Evolutionary conservation across 2,113 vertebrate genomes (phyloP).

Genomic region (Charadrius vociferus): DNA sequence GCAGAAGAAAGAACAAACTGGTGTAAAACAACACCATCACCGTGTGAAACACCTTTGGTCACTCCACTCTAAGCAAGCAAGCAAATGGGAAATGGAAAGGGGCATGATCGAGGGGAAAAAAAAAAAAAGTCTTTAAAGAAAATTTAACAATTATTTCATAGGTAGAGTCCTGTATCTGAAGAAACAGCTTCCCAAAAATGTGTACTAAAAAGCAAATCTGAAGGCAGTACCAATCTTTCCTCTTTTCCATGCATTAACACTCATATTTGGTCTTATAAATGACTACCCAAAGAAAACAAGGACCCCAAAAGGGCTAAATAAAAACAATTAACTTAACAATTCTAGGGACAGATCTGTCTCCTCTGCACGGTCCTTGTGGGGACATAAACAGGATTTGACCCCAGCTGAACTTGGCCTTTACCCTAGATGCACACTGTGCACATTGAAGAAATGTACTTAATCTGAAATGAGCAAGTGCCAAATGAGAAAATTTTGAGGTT

Average conservation of each 20-base stretch:
- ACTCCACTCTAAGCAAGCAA: neutral
- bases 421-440: neutral
- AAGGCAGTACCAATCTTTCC: neutral
- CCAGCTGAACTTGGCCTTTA: neutral
- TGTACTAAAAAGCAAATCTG: neutral
- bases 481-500: neutral
- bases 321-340: neutral
- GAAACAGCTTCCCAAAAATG: neutral
- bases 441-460: neutral
- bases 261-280: neutral
- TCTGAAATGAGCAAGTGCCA: neutral
- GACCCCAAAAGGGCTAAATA: neutral
- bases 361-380: neutral
- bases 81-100: neutral
- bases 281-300: neutral
- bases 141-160: neutral
- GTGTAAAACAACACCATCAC: neutral
- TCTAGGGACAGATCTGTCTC: neutral
- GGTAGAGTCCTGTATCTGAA: neutral
- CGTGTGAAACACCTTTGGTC: neutral
- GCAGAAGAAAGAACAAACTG: neutral
- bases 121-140: neutral
- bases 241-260: neutral
- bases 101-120: neutral
- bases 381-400: neutral